A percentile compares a stretch with the other conserved stretches of the same genome.
phyloP scores from a whole-genome alignment of 1,140 invertebrate genomes.

The Caenorhabditis brenneri region DNA sequence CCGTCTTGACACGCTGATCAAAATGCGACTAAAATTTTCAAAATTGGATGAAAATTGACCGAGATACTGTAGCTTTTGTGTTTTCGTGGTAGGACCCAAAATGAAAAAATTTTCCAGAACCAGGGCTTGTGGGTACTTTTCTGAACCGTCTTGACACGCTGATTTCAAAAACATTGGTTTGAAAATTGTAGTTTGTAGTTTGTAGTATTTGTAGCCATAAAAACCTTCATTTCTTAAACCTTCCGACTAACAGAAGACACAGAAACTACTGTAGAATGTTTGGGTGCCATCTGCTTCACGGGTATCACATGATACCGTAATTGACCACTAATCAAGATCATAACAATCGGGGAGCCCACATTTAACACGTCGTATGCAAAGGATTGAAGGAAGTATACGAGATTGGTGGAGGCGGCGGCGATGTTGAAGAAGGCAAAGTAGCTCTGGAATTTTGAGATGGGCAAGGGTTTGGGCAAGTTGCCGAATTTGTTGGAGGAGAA shows the following conservation, averaged over 20 bases:
- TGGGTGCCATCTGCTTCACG: neutral
- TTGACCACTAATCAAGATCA: slow-evolving; percentile 25
- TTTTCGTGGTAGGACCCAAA: too few species aligned
- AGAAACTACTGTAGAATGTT: neutral
- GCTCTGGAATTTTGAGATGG: neutral
- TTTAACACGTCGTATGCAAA: neutral
- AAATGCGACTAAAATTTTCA: too few species aligned
- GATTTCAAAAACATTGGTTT: too few species aligned
- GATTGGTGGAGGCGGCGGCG: neutral
- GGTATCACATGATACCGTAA: slow-evolving; percentile 5
- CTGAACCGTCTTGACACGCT: neutral
- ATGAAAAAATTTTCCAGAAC: too few species aligned
- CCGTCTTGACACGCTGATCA: too few species aligned
- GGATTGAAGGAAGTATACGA: neutral
- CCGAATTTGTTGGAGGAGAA: neutral
- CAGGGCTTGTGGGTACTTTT: too few species aligned
- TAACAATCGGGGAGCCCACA: slow-evolving; percentile 17
- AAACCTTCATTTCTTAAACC: neutral
- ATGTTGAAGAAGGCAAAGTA: slow-evolving; percentile 22
- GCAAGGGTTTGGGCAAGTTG: neutral
- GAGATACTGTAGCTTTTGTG: too few species aligned
- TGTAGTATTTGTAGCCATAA: neutral
- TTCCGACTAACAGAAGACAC: neutral
- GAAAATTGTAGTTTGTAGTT: too few species aligned
- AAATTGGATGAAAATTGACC: too few species aligned